Evolutionary conservation across 2,888 invertebrate genomes (phyloP).

Genomic region (Lasiommata megera): DNA sequence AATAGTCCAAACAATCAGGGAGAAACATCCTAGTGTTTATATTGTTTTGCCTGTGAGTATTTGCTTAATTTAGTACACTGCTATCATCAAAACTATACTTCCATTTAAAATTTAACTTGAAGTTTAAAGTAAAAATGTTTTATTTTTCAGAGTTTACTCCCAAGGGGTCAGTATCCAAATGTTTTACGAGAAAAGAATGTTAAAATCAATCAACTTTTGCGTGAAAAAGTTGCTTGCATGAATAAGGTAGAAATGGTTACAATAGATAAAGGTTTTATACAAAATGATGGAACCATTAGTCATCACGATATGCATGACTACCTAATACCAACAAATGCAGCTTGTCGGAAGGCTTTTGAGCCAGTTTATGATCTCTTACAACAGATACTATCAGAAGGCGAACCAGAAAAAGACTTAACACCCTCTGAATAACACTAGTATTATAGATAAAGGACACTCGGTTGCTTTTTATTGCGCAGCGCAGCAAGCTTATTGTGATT

Average conservation of each 20-base stretch:
- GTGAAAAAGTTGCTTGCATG: slow-evolving; percentile 82
- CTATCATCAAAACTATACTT: too few relatives aligned
- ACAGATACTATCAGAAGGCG: slow-evolving; percentile 89
- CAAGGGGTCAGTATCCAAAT: slow-evolving; percentile 93
- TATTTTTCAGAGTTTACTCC: slow-evolving; percentile 88
- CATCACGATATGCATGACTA: slow-evolving; percentile 97
- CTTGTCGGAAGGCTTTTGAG: slow-evolving; percentile 93
- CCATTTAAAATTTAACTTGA: too few relatives aligned
- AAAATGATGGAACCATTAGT: slow-evolving; percentile 90
- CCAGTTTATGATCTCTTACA: slow-evolving; percentile 90
- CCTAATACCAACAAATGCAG: slow-evolving; percentile 91
- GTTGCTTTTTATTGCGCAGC: slow-evolving; percentile 54
- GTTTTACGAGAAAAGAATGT: slow-evolving; percentile 88
- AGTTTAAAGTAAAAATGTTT: not conserved
- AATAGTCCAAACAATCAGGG: slow-evolving; percentile 87
- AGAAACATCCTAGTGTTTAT: slow-evolving; percentile 89
- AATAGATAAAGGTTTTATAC: slow-evolving; percentile 90
- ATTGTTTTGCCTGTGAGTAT: slow-evolving; percentile 91
- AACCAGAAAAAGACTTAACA: slow-evolving; percentile 87
- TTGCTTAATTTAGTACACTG: too few relatives aligned
- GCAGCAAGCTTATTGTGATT: slow-evolving; percentile 74
- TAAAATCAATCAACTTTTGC: slow-evolving; percentile 87
- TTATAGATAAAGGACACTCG: slow-evolving; percentile 31
- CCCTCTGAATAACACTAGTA: slow-evolving; percentile 82
- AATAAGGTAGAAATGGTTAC: slow-evolving; percentile 88